These are phyloP conservation scores for Loripinus fragilis DNA, from an alignment of 2,888 invertebrate species.

Conservation along the genomic window DNA sequence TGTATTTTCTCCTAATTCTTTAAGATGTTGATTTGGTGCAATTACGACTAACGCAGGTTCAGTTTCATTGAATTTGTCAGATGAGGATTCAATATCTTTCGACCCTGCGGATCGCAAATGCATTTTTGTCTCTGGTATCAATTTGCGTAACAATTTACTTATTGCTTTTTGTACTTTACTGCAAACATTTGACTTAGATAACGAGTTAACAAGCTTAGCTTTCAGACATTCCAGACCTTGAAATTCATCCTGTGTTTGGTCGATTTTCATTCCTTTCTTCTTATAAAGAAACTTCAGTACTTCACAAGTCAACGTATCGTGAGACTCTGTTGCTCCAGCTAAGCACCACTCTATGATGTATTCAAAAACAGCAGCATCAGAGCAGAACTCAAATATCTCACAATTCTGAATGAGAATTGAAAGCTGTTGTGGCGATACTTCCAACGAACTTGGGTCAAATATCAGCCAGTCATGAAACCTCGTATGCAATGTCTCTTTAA, in stretches of 20 bases:
- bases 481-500: not conserved
- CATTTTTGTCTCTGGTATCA: not conserved
- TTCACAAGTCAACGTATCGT: not conserved
- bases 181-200: not conserved
- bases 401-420: not conserved
- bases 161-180: not conserved
- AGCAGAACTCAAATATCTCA: not conserved
- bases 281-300: too few species aligned
- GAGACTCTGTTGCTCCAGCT: not conserved
- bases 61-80: not conserved
- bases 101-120: not conserved
- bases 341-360: not conserved
- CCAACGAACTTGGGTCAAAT: not conserved
- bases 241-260: not conserved
- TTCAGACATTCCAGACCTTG: not conserved
- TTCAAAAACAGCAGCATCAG: not conserved
- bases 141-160: not conserved
- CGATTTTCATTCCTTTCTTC: not conserved
- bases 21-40: not conserved
- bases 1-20: not conserved
- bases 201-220: not conserved
- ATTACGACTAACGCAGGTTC: not conserved
- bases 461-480: conserved; percentile 2
- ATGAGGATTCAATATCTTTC: too few species aligned
- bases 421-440: not conserved